These are phyloP conservation scores for Hesperia comma DNA, from an alignment of 2,888 invertebrate species.

Conservation along the genomic window DNA sequence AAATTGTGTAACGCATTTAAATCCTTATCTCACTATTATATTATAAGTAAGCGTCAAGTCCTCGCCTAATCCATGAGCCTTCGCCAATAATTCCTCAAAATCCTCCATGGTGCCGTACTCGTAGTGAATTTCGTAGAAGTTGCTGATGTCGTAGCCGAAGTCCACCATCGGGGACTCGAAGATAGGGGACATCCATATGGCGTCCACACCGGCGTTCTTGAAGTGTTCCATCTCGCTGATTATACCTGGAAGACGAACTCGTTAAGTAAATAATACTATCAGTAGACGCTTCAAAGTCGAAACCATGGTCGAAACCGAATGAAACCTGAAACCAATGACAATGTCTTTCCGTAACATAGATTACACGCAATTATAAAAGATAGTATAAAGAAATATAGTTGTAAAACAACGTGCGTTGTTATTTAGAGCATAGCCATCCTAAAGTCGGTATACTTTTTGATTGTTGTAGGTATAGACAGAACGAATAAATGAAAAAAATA, in stretches of 20 bases:
- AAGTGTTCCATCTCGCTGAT: constrained; percentile 85
- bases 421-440: no score
- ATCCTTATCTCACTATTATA: background rate
- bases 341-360: no score
- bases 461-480: no score
- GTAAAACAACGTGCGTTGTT: no score
- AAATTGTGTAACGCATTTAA: background rate
- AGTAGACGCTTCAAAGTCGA: no score
- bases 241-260: constrained; percentile 66
- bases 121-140: constrained; percentile 89
- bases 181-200: constrained; percentile 94
- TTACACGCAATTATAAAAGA: no score
- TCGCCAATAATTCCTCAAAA: constrained; percentile 84
- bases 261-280: background rate
- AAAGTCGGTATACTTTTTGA: no score
- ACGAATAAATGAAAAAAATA: no score
- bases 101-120: constrained; percentile 90
- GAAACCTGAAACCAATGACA: no score
- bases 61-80: constrained; percentile 83
- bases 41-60: background rate
- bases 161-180: constrained; percentile 93
- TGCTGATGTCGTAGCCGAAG: constrained; percentile 93
- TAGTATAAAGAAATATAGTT: no score
- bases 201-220: constrained; percentile 87
- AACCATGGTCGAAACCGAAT: no score